Evolutionary conservation across 2,888 invertebrate species (phyloP).

Genomic region (Germaria angustata): DNA sequence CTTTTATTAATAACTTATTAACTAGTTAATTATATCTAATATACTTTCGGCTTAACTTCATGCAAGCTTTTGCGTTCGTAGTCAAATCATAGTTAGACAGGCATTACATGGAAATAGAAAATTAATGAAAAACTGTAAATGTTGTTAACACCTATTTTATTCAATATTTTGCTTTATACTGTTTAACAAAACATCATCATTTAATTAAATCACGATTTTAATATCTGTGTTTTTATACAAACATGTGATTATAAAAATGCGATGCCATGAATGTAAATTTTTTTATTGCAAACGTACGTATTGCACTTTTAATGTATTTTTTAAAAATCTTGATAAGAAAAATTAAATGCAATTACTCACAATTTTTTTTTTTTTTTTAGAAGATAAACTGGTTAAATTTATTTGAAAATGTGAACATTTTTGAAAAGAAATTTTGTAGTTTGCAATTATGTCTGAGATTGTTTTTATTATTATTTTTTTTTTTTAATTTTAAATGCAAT

Average conservation of each 20-base stretch:
- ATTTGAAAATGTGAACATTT: too few species aligned
- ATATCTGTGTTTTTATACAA: neutral
- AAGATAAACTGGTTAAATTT: neutral
- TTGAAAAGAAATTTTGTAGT: too few species aligned
- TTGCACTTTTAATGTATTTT: neutral
- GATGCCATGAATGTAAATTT: neutral
- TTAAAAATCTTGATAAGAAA: neutral
- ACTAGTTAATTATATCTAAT: neutral
- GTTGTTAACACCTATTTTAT: conserved; percentile 13
- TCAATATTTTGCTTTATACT: conserved; percentile 19
- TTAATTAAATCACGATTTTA: conserved; percentile 31
- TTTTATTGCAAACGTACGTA: neutral
- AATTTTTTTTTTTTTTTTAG: neutral
- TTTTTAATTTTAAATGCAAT: too few species aligned
- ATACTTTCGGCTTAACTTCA: neutral
- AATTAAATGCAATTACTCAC: neutral
- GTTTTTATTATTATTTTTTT: too few species aligned
- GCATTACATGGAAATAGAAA: too few species aligned
- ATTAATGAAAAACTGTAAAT: neutral
- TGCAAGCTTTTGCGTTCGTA: neutral
- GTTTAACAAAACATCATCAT: conserved; percentile 5
- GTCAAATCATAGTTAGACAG: too few species aligned
- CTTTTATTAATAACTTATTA: neutral
- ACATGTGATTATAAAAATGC: neutral
- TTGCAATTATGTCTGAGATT: too few species aligned